These are phyloP conservation scores for Notothenia coriiceps DNA, from an alignment of 2,113 vertebrate genomes.

Conservation along the genomic window DNA sequence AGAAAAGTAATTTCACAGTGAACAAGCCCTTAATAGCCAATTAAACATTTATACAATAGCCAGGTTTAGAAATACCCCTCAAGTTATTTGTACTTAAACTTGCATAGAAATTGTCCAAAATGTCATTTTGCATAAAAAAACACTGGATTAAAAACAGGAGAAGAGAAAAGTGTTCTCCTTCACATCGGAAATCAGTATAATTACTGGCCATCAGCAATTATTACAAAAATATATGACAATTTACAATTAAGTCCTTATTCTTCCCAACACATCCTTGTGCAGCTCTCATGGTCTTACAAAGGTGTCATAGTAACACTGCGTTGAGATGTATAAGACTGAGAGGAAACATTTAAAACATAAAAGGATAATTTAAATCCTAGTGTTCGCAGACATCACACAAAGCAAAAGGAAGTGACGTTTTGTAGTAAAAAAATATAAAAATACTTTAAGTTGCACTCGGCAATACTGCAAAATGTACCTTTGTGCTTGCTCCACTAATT, in stretches of 20 bases:
- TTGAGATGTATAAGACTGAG: background rate
- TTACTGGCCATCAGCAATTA: background rate
- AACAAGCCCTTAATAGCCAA: background rate
- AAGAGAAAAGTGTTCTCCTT: background rate
- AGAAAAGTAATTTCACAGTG: background rate
- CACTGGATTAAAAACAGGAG: background rate
- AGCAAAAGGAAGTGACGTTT: background rate
- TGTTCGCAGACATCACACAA: background rate
- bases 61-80: background rate
- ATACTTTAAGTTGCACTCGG: background rate
- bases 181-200: background rate
- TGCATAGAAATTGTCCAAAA: background rate
- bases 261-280: background rate
- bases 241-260: background rate
- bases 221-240: no score
- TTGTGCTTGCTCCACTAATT: background rate
- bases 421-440: background rate
- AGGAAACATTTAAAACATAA: background rate
- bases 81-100: background rate
- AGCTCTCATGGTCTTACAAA: background rate
- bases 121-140: no score
- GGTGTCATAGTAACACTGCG: no score
- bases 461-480: background rate
- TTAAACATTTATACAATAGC: background rate
- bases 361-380: no score